Base-by-base conservation (phyloP, 2,888 invertebrate species). In the Willowsia nigromaculata region DNA sequence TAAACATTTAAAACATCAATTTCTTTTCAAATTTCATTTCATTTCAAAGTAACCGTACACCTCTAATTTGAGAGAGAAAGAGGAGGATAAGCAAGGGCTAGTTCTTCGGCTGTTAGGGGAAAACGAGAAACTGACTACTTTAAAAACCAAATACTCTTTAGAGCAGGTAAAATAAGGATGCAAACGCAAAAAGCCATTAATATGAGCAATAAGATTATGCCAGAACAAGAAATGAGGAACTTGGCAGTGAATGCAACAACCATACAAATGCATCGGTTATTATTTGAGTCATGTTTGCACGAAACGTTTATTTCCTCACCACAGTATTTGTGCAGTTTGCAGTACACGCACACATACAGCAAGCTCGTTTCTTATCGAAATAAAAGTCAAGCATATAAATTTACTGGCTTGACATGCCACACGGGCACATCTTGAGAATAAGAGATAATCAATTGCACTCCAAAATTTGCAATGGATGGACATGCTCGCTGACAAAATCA, bases 221-320 rank as follows among this genome's bases (percentile, higher is more conserved):
- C 13, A 40, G 43, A 40, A 40, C 15, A 71, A 18, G 50, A n/a
- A 47, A 27, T 43, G 6, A 13, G 33, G 11, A 78, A 78, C 33
- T 40, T 22, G 40, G 40, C 40, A 71, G 30, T 40, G 40, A 68
- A 40, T 50, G 27, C 76, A 76, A 9, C 6, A 76, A 50, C 15
- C 47, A 50, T 71, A n/a, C 71, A 76, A 47, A 76, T 76, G 50
- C 76, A 76, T 50, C 50, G 40, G 40, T 25, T 43, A 71, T 71
- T 40, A 71, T 40, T 40, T 65, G 37, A 18, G 40, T 43, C 68
- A 40, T 13, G 18, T 43, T 37, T 68, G 4, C 18, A 50, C 18
- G 56, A n/a, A 56, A 15, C 30, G 27, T 30, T 4, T 40, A 18
- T 65, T 65, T 65, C 65, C 37, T 65, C 18, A 71, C 22, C 40